Evolutionary conservation across 2,888 invertebrate genomes (phyloP).

Genomic region (Stegana nigrithorax): DNA sequence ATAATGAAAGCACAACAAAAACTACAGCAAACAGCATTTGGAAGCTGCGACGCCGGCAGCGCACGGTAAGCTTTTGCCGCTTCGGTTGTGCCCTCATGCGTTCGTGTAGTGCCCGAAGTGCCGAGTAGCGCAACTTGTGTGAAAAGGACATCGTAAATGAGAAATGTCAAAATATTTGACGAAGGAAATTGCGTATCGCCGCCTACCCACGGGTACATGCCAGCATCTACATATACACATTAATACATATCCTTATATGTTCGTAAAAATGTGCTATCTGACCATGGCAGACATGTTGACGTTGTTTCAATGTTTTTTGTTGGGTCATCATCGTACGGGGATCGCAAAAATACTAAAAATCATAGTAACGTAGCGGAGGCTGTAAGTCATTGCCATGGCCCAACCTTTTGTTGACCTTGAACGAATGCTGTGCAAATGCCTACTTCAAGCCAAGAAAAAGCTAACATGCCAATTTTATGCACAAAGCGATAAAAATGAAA

Average conservation of each 20-base stretch:
- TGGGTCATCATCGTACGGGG: neutral
- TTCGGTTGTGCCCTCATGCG: constrained; percentile 29
- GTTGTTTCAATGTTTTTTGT: neutral
- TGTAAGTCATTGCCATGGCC: neutral
- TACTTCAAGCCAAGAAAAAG: no score
- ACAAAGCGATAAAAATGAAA: no score
- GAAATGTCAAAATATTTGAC: constrained; percentile 39
- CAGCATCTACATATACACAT: neutral
- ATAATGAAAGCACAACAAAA: no score
- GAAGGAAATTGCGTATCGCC: no score
- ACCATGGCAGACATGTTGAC: constrained; percentile 1
- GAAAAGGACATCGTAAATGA: neutral
- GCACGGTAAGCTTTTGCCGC: neutral
- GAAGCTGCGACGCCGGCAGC: constrained; percentile 31
- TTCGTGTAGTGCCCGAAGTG: constrained; percentile 10
- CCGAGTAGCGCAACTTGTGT: neutral
- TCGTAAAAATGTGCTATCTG: neutral
- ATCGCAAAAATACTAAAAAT: neutral
- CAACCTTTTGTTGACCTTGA: constrained; percentile 11
- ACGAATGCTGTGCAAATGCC: neutral
- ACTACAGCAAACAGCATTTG: constrained; percentile 26
- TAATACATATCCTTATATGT: no score
- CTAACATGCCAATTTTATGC: no score
- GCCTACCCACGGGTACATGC: no score
- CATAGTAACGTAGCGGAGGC: neutral